Conservation (phyloP, 2,888 invertebrate genomes). For the Sarcophaga caerulescens region DNA sequence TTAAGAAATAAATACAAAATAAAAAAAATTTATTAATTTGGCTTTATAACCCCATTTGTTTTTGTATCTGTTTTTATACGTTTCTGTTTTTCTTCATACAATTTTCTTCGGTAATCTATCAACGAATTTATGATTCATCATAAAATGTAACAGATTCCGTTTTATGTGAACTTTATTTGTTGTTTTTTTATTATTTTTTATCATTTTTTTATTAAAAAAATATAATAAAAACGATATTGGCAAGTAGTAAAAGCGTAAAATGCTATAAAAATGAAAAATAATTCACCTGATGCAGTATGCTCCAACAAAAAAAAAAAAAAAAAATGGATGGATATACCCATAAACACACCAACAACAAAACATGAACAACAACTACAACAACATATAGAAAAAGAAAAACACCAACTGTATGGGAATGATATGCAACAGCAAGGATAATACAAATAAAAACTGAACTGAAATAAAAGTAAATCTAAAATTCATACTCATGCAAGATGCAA, state of each 20-base stretch:
- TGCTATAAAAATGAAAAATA: constrained; percentile 27
- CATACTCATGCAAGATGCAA: too few species aligned
- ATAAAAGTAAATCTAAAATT: too few species aligned
- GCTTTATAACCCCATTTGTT: constrained; percentile 11
- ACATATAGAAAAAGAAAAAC: too few species aligned
- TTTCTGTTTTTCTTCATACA: too few species aligned
- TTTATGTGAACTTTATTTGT: not conserved
- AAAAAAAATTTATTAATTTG: too few species aligned
- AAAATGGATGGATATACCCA: not conserved
- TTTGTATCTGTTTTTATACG: not conserved
- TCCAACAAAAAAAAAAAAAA: not conserved
- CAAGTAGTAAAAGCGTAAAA: constrained; percentile 17
- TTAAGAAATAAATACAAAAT: too few species aligned
- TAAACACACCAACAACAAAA: not conserved
- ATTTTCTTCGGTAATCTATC: constrained; percentile 22
- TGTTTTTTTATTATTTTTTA: constrained; percentile 1
- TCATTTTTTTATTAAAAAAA: constrained; percentile 34
- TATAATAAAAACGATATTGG: constrained; percentile 13
- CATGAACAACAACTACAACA: not conserved
- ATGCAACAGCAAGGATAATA: too few species aligned
- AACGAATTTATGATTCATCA: constrained; percentile 48
- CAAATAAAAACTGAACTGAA: too few species aligned
- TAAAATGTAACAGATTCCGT: constrained; percentile 35
- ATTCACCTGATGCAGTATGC: constrained; percentile 45
- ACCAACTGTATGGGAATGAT: too few species aligned